Evolutionary conservation across 2,888 invertebrate genomes (phyloP).

Genomic region (Aradus depressus): DNA sequence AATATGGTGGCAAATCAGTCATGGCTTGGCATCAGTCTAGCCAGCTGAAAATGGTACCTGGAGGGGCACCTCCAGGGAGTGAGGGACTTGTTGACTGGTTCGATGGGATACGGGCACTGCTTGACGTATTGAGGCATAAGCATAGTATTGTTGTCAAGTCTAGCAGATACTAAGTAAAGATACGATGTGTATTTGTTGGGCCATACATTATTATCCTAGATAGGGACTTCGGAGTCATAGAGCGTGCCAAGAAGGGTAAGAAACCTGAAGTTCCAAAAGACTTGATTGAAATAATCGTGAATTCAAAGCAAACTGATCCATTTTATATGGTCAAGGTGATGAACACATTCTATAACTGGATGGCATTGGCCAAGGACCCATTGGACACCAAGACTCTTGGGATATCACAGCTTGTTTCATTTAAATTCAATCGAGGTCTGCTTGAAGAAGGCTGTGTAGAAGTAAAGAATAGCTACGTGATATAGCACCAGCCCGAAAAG

Average conservation of each 20-base stretch:
- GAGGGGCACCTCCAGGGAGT: too few species aligned
- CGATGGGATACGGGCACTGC: too few species aligned
- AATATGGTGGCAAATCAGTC: too few species aligned
- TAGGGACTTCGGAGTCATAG: not conserved
- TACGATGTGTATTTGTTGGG: too few species aligned
- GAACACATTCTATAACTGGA: not conserved
- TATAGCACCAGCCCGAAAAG: not conserved
- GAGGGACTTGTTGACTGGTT: too few species aligned
- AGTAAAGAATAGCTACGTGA: not conserved
- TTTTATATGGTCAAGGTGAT: not conserved
- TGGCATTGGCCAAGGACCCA: constrained; percentile 2
- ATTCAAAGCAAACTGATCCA: not conserved
- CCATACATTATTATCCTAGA: constrained; percentile 4
- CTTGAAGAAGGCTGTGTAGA: not conserved
- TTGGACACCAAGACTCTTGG: not conserved
- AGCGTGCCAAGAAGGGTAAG: not conserved
- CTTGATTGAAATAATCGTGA: constrained; percentile 1
- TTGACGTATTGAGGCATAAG: too few species aligned
- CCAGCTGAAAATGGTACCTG: too few species aligned
- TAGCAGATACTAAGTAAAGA: too few species aligned
- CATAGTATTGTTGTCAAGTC: too few species aligned
- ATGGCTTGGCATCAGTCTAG: too few species aligned
- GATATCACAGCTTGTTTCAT: constrained; percentile 4
- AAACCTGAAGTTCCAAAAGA: constrained; percentile 2
- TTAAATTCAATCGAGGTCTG: not conserved